These are phyloP conservation scores for Galeopterus variegatus DNA, from an alignment of 2,113 vertebrate genomes.

Conservation along the genomic window DNA sequence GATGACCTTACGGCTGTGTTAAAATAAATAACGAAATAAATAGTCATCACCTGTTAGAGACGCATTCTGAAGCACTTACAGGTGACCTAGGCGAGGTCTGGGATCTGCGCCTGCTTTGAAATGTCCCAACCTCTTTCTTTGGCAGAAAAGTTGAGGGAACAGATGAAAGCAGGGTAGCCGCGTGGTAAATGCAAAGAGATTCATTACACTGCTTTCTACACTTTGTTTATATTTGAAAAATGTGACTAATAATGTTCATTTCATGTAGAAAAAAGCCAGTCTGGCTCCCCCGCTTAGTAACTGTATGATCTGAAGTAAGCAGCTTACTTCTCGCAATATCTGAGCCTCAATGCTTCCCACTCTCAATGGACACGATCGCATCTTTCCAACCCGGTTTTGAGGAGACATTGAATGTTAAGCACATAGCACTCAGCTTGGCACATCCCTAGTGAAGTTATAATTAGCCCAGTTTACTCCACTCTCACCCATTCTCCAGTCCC, in stretches of 20 bases:
- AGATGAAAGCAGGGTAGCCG: background rate
- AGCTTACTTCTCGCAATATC: background rate
- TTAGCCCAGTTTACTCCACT: accelerated
- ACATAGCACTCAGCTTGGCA: accelerated
- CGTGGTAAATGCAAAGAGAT: too few relatives aligned
- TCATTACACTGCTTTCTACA: background rate
- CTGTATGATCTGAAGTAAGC: background rate
- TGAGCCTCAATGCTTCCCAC: background rate
- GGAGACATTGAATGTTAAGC: background rate
- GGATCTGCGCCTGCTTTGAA: background rate
- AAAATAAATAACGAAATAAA: background rate
- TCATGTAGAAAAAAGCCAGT: background rate
- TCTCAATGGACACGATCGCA: accelerated
- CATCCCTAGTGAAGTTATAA: accelerated
- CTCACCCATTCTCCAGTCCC: background rate
- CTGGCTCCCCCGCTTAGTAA: background rate
- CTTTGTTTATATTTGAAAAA: background rate
- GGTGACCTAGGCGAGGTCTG: background rate
- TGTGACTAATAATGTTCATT: background rate
- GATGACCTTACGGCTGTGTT: background rate
- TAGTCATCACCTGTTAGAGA: too few relatives aligned
- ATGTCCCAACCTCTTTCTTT: background rate
- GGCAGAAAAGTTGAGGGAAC: background rate
- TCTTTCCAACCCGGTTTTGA: background rate
- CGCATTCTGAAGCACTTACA: background rate